Conservation (phyloP, 2,888 invertebrate species). For the Anthophora plumipes region DNA sequence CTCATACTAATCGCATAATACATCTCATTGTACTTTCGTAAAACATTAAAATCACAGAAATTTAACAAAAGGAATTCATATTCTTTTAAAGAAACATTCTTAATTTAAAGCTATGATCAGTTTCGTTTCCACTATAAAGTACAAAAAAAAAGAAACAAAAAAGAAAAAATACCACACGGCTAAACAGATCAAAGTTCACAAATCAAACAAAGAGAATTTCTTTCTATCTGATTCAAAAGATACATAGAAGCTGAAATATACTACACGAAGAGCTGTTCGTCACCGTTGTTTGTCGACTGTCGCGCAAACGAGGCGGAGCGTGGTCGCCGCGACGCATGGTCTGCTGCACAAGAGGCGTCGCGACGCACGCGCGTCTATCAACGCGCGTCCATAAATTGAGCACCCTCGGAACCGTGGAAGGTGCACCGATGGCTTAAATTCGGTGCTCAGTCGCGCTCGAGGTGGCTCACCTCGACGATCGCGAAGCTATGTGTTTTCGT, state of each 20-base stretch:
- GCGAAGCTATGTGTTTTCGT: conserved; percentile 26
- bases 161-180: not conserved
- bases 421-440: conserved; percentile 53
- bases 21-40: too few species aligned
- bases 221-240: not conserved
- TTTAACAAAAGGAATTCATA: too few species aligned
- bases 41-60: too few species aligned
- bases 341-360: conserved; percentile 54
- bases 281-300: conserved; percentile 4
- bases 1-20: too few species aligned
- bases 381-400: conserved; percentile 56
- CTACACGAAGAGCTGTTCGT: not conserved
- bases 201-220: not conserved
- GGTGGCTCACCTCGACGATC: conserved; percentile 76
- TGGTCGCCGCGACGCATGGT: conserved; percentile 38
- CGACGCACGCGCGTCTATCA: conserved; percentile 56
- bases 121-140: not conserved
- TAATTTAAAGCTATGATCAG: not conserved
- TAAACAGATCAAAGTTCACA: not conserved
- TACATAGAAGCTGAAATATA: not conserved
- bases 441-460: conserved; percentile 70
- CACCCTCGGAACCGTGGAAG: conserved; percentile 47
- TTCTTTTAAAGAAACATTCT: too few species aligned
- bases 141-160: not conserved
- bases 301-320: conserved; percentile 16